phyloP scores from a whole-genome alignment of 2,888 invertebrate species.

The Drosophila antonietae region DNA sequence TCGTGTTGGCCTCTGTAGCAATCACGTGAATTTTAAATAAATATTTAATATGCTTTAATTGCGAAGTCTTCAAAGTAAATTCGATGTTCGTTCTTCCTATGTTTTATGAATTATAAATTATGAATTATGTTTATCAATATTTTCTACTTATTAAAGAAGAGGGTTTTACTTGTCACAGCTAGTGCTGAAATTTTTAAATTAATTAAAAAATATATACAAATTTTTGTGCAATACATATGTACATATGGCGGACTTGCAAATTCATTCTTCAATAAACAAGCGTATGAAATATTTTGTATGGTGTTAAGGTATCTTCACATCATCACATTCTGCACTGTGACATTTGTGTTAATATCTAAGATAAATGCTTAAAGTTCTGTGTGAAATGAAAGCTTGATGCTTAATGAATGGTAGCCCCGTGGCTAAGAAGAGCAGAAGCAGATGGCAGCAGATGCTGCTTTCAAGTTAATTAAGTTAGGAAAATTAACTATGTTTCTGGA shows the following conservation, averaged over 20 bases:
- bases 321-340: not conserved
- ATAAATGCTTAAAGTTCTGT: conserved; percentile 33
- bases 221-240: not conserved
- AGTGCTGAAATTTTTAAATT: not conserved
- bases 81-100: not conserved
- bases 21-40: conserved; percentile 49
- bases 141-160: too few relatives aligned
- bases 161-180: not conserved
- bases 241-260: not conserved
- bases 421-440: not conserved
- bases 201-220: not conserved
- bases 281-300: not conserved
- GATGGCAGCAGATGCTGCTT: conserved; percentile 5
- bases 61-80: conserved; percentile 48
- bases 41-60: conserved; percentile 68
- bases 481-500: conserved; percentile 29
- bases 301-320: not conserved
- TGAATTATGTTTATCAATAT: conserved; percentile 9
- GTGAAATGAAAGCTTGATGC: conserved; percentile 33
- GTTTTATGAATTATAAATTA: conserved; percentile 15
- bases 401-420: conserved; percentile 27
- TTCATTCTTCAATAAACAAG: not conserved
- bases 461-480: conserved; percentile 54
- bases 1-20: not conserved
- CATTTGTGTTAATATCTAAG: conserved; percentile 12